phyloP scores from a whole-genome alignment of 1,140 invertebrate species.

The Scaptomyza hsui region DNA sequence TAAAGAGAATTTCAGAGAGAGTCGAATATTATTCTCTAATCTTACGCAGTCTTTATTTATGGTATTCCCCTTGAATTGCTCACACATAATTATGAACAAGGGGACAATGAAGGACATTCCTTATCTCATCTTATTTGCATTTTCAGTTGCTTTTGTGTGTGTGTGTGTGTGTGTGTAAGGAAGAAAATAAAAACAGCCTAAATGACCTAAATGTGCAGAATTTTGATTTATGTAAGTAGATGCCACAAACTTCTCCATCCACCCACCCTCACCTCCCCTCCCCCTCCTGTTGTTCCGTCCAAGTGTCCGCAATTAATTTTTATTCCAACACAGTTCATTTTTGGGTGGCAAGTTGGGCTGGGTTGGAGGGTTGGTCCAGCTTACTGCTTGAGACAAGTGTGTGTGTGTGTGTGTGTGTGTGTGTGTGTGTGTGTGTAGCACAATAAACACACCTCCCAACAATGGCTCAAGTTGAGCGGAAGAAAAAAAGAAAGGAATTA shows the following conservation, averaged over 20 bases:
- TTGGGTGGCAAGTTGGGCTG: no score
- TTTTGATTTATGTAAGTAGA: slow-evolving; percentile 52
- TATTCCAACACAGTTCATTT: no score
- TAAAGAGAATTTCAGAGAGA: no score
- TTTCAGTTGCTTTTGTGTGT: slow-evolving; percentile 34
- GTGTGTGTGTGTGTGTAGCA: slow-evolving; percentile 12
- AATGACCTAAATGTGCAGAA: slow-evolving; percentile 47
- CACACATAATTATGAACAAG: slow-evolving; percentile 29
- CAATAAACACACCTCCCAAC: slow-evolving; percentile 46
- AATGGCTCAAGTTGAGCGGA: slow-evolving; percentile 1
- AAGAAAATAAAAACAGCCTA: slow-evolving; percentile 43
- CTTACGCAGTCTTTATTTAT: slow-evolving; percentile 22
- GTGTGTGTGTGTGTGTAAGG: not conserved
- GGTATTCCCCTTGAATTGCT: slow-evolving; percentile 7
- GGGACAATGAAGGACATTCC: slow-evolving; percentile 38
- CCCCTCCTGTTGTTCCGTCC: not conserved
- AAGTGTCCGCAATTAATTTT: slow-evolving; percentile 50
- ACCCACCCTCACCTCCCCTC: not conserved
- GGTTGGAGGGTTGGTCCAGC: slow-evolving; percentile 4
- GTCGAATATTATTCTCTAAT: not conserved
- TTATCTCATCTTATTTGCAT: slow-evolving; percentile 46
- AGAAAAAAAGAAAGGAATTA: not conserved
- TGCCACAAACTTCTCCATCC: not conserved
- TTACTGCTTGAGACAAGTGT: slow-evolving; percentile 28
- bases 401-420: no score